phyloP scores from a whole-genome alignment of 1,140 invertebrate species.

The Ectropis grisescens region DNA sequence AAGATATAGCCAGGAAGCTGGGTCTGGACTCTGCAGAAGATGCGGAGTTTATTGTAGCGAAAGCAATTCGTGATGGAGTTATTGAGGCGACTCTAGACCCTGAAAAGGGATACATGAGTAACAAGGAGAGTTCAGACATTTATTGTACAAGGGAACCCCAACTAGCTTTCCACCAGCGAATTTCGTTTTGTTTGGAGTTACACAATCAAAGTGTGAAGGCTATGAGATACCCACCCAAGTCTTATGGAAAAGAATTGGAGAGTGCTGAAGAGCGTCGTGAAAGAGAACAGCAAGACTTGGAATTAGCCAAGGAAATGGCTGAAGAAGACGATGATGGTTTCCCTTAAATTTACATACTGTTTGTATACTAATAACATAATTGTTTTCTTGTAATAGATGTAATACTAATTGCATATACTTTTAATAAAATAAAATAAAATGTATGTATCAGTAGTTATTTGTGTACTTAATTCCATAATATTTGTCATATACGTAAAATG shows the following conservation, averaged over 20 bases:
- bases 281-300: conserved; percentile 96
- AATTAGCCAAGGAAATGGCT: conserved; percentile 98
- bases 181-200: conserved; percentile 97
- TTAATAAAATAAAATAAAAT: too few relatives aligned
- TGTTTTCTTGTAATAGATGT: too few relatives aligned
- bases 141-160: conserved; percentile 98
- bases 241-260: conserved; percentile 98
- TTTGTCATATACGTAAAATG: too few relatives aligned
- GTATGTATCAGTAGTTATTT: too few relatives aligned
- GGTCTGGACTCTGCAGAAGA: conserved; percentile 95
- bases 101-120: conserved; percentile 96
- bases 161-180: conserved; percentile 96
- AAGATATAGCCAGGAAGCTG: conserved; percentile 94
- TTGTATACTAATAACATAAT: background rate
- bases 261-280: conserved; percentile 97
- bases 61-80: conserved; percentile 99
- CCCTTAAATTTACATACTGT: conserved; percentile 34
- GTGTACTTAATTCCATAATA: too few relatives aligned
- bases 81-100: conserved; percentile 98
- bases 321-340: conserved; percentile 98
- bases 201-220: conserved; percentile 99
- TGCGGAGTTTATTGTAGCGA: conserved; percentile 99
- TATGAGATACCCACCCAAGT: conserved; percentile 99
- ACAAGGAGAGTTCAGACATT: conserved; percentile 96
- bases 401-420: too few relatives aligned